Conservation (phyloP, 2,113 vertebrate genomes). For the Sander vitreus region DNA sequence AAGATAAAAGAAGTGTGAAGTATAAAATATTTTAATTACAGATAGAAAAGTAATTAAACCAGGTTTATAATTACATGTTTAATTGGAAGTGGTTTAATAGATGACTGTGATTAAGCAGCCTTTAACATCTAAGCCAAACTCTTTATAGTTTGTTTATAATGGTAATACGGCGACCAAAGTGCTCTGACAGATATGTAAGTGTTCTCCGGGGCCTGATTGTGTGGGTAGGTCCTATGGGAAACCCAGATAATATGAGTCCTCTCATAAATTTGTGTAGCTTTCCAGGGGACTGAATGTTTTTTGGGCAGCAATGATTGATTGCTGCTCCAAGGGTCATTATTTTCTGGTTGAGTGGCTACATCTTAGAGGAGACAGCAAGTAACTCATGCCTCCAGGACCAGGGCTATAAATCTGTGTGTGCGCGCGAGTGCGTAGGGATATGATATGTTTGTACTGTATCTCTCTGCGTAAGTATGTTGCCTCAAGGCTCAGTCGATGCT, state of each 20-base stretch:
- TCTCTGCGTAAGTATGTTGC: constrained; percentile 18
- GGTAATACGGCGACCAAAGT: background rate
- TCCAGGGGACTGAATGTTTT: constrained; percentile 38
- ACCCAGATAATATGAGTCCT: constrained; percentile 43
- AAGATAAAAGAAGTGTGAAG: background rate
- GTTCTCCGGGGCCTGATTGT: constrained; percentile 16
- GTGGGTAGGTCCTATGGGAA: constrained; percentile 42
- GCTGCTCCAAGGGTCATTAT: constrained; percentile 61
- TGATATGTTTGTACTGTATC: constrained; percentile 27
- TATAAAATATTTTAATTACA: background rate
- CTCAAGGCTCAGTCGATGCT: constrained; percentile 37
- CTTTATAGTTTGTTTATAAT: constrained; percentile 11
- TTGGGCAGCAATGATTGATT: constrained; percentile 59
- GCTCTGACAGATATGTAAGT: constrained; percentile 29
- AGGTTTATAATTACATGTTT: constrained; percentile 17
- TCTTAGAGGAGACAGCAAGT: constrained; percentile 62
- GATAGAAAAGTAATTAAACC: background rate
- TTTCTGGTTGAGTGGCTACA: constrained; percentile 65
- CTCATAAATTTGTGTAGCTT: constrained; percentile 56
- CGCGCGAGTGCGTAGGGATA: constrained; percentile 2
- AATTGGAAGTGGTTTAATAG: constrained; percentile 1
- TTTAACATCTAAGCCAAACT: constrained; percentile 15
- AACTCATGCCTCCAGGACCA: constrained; percentile 61
- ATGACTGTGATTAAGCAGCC: background rate
- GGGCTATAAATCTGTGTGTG: constrained; percentile 66